Evolutionary conservation across 2,888 invertebrate species (phyloP).

Genomic region (Nowickia ferox): DNA sequence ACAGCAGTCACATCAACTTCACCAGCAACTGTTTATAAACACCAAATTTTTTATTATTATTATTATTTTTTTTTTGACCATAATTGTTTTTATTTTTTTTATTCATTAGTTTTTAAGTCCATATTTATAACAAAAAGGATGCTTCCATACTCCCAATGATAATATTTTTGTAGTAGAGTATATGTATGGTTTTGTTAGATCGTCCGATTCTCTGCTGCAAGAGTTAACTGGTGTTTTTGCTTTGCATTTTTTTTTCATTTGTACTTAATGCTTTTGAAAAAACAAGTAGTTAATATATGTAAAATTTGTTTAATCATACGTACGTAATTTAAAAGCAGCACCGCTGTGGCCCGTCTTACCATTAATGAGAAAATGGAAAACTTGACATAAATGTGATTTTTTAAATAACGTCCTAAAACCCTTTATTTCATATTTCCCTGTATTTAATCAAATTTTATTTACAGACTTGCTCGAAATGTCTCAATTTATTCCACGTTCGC

Average conservation of each 20-base stretch:
- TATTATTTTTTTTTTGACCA: slow-evolving; percentile 12
- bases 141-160: slow-evolving; percentile 39
- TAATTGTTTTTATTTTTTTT: slow-evolving; percentile 9
- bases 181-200: slow-evolving; percentile 15
- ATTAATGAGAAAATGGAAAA: no score
- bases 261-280: slow-evolving; percentile 15
- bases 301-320: no score
- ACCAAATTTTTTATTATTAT: no score
- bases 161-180: slow-evolving; percentile 11
- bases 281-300: not conserved
- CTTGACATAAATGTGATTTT: no score
- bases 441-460: no score
- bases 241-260: not conserved
- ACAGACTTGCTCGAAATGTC: no score
- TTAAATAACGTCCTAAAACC: no score
- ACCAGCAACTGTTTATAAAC: slow-evolving; percentile 46
- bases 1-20: not conserved
- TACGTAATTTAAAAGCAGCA: no score
- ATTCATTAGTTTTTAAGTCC: not conserved
- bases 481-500: no score
- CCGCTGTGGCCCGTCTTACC: rapidly evolving
- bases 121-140: slow-evolving; percentile 32
- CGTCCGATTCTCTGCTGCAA: slow-evolving; percentile 13
- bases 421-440: no score
- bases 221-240: slow-evolving; percentile 6